phyloP scores from a whole-genome alignment of 2,797 vertebrate species.

The Telmatherina bonti region DNA sequence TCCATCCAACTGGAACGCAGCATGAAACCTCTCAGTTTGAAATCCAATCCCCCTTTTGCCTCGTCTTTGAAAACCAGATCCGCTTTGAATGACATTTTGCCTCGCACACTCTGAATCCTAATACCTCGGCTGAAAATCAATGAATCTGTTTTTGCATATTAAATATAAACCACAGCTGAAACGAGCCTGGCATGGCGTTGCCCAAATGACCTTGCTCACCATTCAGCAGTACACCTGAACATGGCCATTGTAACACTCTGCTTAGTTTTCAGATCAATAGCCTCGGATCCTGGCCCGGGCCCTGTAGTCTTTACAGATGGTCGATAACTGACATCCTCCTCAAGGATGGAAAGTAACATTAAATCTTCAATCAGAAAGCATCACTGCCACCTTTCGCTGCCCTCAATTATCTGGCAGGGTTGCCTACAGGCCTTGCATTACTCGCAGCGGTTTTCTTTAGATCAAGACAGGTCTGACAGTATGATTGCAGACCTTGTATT shows the following conservation, averaged over 20 bases:
- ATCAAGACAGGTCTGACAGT: constrained; percentile 59
- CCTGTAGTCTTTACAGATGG: constrained; percentile 57
- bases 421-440: constrained; percentile 58
- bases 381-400: constrained; percentile 44
- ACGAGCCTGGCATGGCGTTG: constrained; percentile 19
- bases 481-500: constrained; percentile 65
- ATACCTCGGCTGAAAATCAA: constrained; percentile 66
- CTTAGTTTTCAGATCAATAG: constrained; percentile 73
- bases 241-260: constrained; percentile 29
- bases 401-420: constrained; percentile 59
- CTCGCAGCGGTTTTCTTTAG: constrained; percentile 52
- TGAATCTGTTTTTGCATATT: constrained; percentile 68
- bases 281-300: constrained; percentile 58
- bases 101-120: constrained; percentile 54
- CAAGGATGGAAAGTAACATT: constrained; percentile 70
- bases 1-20: constrained; percentile 54
- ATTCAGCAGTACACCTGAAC: constrained; percentile 65
- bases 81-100: constrained; percentile 50
- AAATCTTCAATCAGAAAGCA: constrained; percentile 71
- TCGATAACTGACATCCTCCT: constrained; percentile 74
- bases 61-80: constrained; percentile 55
- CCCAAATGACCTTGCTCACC: constrained; percentile 55
- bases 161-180: constrained; percentile 55
- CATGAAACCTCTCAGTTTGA: constrained; percentile 61
- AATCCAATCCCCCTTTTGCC: constrained; percentile 55